Base-by-base conservation (phyloP, 2,113 vertebrate genomes). In the Crocuta crocuta region DNA sequence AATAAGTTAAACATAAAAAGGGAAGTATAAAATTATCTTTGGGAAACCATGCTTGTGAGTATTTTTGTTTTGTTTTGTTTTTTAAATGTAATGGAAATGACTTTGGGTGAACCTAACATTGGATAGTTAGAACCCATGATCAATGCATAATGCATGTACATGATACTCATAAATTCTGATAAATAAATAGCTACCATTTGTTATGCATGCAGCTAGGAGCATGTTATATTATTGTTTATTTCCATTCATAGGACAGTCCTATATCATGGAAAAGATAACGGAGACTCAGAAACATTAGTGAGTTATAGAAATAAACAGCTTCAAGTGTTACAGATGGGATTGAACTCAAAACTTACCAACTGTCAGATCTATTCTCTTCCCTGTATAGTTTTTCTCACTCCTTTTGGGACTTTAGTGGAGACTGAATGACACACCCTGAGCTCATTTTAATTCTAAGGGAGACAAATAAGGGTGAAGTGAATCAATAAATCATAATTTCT, bases 401-500 rank as follows among this genome's bases (percentile, higher is more conserved):
- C 16, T 79, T 92, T 66, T 35, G 45, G 89, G 78, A 87, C 24
- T 50, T 81, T 7, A 10, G 45, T 78, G 26, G n/a, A 66, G 48
- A 94, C 10, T 16, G 33, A 11, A 65, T 91, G 61, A 26, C 68
- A 80, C 0, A 66, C 23, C 45, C 61, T 45, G n/a, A 86, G 43
- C 66, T 98, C 95, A 93, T 97, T 89, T 50, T 96, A 76, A 96
- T 95, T 96, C 63, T 89, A 82, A 91, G 55, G 35, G 48, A 97
- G 78, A 95, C 61, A 96, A 93, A 80, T 48, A 73, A 83, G 79
- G 68, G 33, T 92, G 79, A 96, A 93, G 26, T 8, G 48, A 97
- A 96, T 96, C 86, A 97, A 95, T 96, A 96, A 97, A 96, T 97
- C 95, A 95, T 95, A 96, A 98, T 96, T 97, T 97, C 73, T 93